Base-by-base conservation (phyloP, 2,888 invertebrate genomes). In the Trisateles emortualis region DNA sequence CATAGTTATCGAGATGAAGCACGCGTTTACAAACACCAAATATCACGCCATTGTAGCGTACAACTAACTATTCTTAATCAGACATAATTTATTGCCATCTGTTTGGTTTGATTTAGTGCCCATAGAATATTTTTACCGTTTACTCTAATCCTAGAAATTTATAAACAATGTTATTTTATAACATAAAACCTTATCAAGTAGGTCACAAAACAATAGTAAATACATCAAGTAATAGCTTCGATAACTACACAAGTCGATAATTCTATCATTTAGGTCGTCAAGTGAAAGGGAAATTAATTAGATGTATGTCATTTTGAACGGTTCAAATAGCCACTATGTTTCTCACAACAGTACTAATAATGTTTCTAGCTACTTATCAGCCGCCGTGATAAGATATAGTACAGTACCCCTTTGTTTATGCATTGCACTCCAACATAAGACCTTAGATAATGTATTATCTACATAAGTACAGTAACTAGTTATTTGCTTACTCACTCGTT, bases 381-480 rank as follows among this genome's bases (percentile, higher is more conserved):
- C 50, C 76, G 74, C 59, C 67, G 56, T 76, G 90, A 91, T 90
- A 89, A 90, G 90, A 90, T 90, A 88, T 53, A 79, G 79, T 80
- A 84, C 79, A 84, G 84, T 83, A 81, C 82, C 83, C 86, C 84
- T 86, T 88, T 90, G 88, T 90, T 88, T 87, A 86, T 83, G 79
- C 78, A 72, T 72, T 85, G 84, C 86, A 84, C 86, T 87, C 78
- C 76, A 80, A 78, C 74, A 78, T 76, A 81, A 84, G 83, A 85
- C 83, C 83, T 78, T 79, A 83, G 87, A 89, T 87, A 87, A 79
- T 81, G 78, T 72, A 79, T 81, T 88, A 88, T 87, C 86, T 83
- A 75, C 72, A 68, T 76, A 77, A 74, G 76, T 79, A 78, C 42
- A 64, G 72, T 78, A 79, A 79, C 77, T 78, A 77, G 65, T 63